Evolutionary conservation across 92 coral and sea anemone genomes (phyloP).

Genomic region (Pocillopora meandrina): DNA sequence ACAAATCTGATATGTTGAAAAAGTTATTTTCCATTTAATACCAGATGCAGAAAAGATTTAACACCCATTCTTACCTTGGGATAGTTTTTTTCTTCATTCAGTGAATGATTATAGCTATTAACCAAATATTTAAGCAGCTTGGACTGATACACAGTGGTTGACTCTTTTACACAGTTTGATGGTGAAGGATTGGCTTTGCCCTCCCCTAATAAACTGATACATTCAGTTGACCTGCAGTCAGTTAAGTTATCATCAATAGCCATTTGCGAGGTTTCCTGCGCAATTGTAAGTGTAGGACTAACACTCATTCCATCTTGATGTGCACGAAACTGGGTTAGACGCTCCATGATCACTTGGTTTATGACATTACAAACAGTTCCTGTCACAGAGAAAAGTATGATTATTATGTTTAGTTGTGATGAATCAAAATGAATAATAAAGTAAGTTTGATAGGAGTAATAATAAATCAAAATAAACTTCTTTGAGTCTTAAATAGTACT

Average conservation of each 20-base stretch:
- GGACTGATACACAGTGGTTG: constrained; percentile 16
- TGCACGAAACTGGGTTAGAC: constrained; percentile 39
- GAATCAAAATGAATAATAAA: background rate
- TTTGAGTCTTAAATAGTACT: too few relatives aligned
- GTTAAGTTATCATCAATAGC: constrained; percentile 61
- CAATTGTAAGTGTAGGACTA: constrained; percentile 59
- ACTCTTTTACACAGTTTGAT: background rate
- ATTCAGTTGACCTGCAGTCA: constrained; percentile 24
- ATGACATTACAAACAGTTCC: constrained; percentile 62
- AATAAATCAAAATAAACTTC: too few relatives aligned
- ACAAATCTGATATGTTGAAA: too few relatives aligned
- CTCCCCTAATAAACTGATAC: constrained; percentile 11
- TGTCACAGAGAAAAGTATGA: constrained; percentile 29
- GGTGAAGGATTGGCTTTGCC: constrained; percentile 1
- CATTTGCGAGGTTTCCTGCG: constrained; percentile 75
- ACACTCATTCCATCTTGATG: background rate
- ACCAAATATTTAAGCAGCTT: constrained; percentile 56
- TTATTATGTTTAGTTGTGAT: background rate
- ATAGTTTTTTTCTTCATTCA: constrained; percentile 59
- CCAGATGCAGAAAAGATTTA: too few relatives aligned
- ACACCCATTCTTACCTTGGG: constrained; percentile 57
- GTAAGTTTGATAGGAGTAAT: too few relatives aligned
- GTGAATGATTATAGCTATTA: constrained; percentile 63
- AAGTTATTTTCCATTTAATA: too few relatives aligned
- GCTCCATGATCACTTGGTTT: constrained; percentile 72